These are phyloP conservation scores for Hydrocynus forskahlii DNA, from an alignment of 2,797 vertebrate genomes.

Conservation along the genomic window DNA sequence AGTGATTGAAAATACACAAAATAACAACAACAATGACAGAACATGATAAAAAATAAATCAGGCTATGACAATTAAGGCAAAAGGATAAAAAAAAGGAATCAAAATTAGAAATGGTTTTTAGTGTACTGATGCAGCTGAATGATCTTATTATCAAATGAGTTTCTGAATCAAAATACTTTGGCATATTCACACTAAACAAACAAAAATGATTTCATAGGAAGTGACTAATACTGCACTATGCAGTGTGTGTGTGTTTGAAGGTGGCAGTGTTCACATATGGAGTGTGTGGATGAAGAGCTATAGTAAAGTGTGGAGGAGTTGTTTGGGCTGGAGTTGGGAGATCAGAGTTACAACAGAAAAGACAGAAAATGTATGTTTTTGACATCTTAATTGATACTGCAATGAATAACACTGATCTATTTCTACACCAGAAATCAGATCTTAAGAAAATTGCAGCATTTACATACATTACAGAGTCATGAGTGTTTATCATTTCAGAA, in stretches of 20 bases:
- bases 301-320: constrained; percentile 15
- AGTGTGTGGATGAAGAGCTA: constrained; percentile 54
- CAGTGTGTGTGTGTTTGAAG: constrained; percentile 16
- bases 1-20: constrained; percentile 59
- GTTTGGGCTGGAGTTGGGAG: constrained; percentile 4
- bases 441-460: constrained; percentile 21
- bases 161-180: constrained; percentile 66
- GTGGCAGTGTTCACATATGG: constrained; percentile 56
- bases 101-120: constrained; percentile 56
- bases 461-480: constrained; percentile 34
- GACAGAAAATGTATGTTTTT: not conserved
- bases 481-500: not conserved
- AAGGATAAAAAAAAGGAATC: constrained; percentile 63
- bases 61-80: constrained; percentile 64
- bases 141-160: constrained; percentile 47
- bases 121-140: constrained; percentile 55
- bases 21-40: constrained; percentile 56
- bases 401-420: not conserved
- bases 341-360: constrained; percentile 34
- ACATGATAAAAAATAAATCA: constrained; percentile 56
- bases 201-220: constrained; percentile 36
- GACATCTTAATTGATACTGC: not conserved
- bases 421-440: not conserved
- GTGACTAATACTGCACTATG: constrained; percentile 42
- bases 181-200: constrained; percentile 35